Percentiles rank a stretch among this genome's conserved stretches.
These are phyloP conservation scores for Iguana delicatissima DNA, from an alignment of 2,797 vertebrate species.

Conservation along the genomic window DNA sequence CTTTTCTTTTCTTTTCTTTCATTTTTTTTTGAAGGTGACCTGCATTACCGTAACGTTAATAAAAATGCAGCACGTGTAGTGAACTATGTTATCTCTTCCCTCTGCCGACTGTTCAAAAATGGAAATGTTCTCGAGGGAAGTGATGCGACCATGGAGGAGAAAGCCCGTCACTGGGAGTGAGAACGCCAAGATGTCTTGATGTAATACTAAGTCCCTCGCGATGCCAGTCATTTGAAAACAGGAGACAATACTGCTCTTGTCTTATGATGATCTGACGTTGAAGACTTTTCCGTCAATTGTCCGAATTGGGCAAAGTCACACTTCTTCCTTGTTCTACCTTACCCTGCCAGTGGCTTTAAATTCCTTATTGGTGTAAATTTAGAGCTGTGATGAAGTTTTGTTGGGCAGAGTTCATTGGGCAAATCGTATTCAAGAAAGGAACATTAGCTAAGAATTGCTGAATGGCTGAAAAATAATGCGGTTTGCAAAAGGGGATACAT, in stretches of 20 bases:
- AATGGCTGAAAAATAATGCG: conserved; percentile 41
- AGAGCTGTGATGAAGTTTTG: conserved; percentile 35
- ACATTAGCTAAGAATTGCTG: conserved; percentile 25
- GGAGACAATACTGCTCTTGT: background rate
- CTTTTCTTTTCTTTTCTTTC: background rate
- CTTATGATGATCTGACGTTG: conserved; percentile 16
- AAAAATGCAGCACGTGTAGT: conserved; percentile 70
- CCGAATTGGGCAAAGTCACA: conserved; percentile 39
- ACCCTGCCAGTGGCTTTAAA: conserved; percentile 25
- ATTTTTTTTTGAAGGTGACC: conserved; percentile 70
- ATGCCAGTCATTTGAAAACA: conserved; percentile 46
- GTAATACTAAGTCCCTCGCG: conserved; percentile 22
- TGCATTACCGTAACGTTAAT: conserved; percentile 65
- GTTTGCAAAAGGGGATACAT: conserved; percentile 24
- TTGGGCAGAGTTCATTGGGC: conserved; percentile 19
- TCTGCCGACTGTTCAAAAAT: conserved; percentile 60
- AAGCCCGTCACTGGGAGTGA: conserved; percentile 43
- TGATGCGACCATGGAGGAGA: conserved; percentile 28
- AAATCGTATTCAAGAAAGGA: conserved; percentile 11
- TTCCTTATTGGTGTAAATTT: conserved; percentile 46
- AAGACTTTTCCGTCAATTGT: conserved; percentile 36
- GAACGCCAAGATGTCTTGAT: conserved; percentile 47
- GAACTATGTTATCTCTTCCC: conserved; percentile 71
- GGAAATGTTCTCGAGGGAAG: conserved; percentile 54
- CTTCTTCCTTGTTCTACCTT: conserved; percentile 32